These are phyloP conservation scores for Eleginops maclovinus DNA, from an alignment of 2,113 vertebrate genomes.

Conservation along the genomic window DNA sequence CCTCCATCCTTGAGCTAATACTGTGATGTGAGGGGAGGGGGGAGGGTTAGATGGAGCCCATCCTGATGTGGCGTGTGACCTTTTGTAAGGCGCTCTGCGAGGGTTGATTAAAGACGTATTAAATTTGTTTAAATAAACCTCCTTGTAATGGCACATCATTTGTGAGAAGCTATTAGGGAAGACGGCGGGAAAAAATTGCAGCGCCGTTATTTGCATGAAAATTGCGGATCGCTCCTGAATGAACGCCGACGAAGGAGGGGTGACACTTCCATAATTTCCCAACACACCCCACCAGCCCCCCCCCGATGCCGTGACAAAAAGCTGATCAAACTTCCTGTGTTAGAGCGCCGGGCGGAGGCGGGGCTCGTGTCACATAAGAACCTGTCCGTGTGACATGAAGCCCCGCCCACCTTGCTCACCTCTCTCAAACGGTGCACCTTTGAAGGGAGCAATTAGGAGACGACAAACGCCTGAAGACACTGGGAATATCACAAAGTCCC, in stretches of 20 bases:
- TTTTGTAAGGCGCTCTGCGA: conserved; percentile 96
- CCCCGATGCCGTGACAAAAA: conserved; percentile 84
- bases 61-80: conserved; percentile 98
- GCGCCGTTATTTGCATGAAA: conserved; percentile 97
- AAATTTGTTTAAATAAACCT: conserved; percentile 99
- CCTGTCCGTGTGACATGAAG: conserved; percentile 48
- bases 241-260: conserved; percentile 85
- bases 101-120: conserved; percentile 99
- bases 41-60: conserved; percentile 46
- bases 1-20: conserved; percentile 92
- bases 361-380: conserved; percentile 73
- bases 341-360: conserved; percentile 43
- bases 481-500: conserved; percentile 21
- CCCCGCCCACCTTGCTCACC: conserved; percentile 33
- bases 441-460: conserved; percentile 46
- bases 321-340: conserved; percentile 83
- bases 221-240: conserved; percentile 91
- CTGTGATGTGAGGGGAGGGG: conserved; percentile 85
- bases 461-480: conserved; percentile 16
- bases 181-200: conserved; percentile 87
- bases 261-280: conserved; percentile 91
- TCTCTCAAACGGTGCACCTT: conserved; percentile 48
- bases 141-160: conserved; percentile 99
- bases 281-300: conserved; percentile 13
- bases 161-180: conserved; percentile 99